phyloP scores from a whole-genome alignment of 2,888 invertebrate species.

The Flexamia atlantica region DNA sequence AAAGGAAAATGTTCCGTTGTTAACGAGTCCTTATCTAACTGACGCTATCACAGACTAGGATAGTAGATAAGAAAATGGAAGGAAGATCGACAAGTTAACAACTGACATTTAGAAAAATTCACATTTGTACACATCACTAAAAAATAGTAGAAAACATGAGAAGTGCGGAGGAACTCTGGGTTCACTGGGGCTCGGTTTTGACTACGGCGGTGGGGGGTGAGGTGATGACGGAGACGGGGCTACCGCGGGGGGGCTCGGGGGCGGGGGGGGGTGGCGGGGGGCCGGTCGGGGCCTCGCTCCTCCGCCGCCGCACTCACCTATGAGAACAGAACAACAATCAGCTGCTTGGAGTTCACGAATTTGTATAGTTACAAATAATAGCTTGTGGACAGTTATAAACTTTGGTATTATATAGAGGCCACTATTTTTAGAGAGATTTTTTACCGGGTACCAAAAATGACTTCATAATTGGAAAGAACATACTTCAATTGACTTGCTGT shows the following conservation, averaged over 20 bases:
- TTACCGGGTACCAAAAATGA: too few species aligned
- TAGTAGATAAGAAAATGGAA: slow-evolving; percentile 62
- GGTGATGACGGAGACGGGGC: slow-evolving; percentile 72
- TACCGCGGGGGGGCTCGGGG: slow-evolving; percentile 68
- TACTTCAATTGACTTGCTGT: too few species aligned
- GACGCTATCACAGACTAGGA: slow-evolving; percentile 60
- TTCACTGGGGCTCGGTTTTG: slow-evolving; percentile 69
- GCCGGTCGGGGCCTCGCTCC: background rate
- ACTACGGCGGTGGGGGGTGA: slow-evolving; percentile 69
- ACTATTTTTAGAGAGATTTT: too few species aligned
- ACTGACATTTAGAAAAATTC: slow-evolving; percentile 54
- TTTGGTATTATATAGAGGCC: too few species aligned
- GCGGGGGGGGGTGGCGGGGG: slow-evolving; percentile 39
- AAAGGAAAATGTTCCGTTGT: slow-evolving; percentile 46
- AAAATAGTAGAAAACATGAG: slow-evolving; percentile 61
- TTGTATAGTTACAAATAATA: too few species aligned
- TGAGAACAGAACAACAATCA: background rate
- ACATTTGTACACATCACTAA: slow-evolving; percentile 59
- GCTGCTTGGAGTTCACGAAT: too few species aligned
- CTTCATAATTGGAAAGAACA: too few species aligned
- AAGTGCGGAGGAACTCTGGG: slow-evolving; percentile 15
- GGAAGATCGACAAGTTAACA: slow-evolving; percentile 55
- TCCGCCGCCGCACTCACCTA: background rate
- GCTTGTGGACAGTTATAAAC: too few species aligned
- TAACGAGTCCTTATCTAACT: slow-evolving; percentile 59